Conservation (phyloP, 2,113 vertebrate genomes). For the Cervus canadensis region DNA sequence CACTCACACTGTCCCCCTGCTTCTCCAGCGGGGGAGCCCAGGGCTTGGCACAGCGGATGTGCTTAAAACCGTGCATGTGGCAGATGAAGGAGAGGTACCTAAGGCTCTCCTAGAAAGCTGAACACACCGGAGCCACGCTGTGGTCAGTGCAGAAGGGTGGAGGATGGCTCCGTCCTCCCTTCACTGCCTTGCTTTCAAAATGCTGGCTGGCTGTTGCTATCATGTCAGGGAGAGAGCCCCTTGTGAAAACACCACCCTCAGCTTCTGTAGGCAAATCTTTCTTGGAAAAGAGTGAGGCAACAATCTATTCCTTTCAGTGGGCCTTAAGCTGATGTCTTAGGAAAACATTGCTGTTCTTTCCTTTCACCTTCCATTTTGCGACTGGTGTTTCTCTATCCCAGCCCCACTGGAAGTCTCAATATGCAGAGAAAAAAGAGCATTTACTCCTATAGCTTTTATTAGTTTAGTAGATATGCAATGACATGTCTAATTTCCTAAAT, state of each 20-base stretch:
- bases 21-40: background rate
- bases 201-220: background rate
- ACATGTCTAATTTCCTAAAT: background rate
- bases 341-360: background rate
- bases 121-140: rapidly evolving
- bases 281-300: background rate
- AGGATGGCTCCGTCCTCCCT: background rate
- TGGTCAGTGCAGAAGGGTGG: background rate
- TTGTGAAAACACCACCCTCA: background rate
- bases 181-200: background rate
- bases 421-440: background rate
- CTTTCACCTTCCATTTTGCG: background rate
- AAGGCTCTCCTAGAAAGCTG: background rate
- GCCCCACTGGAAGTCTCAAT: background rate
- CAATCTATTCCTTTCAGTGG: background rate
- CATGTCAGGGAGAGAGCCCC: background rate
- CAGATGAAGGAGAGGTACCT: background rate
- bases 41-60: background rate
- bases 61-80: background rate
- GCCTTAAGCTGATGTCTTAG: too few species aligned
- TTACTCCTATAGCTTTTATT: background rate
- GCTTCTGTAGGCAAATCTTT: background rate
- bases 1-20: too few species aligned
- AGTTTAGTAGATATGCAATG: background rate
- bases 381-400: background rate